Evolutionary conservation across 2,888 invertebrate species (phyloP), one percentile per base, ranked within the genome.

Genomic region (Bhutanitis thaidina): DNA sequence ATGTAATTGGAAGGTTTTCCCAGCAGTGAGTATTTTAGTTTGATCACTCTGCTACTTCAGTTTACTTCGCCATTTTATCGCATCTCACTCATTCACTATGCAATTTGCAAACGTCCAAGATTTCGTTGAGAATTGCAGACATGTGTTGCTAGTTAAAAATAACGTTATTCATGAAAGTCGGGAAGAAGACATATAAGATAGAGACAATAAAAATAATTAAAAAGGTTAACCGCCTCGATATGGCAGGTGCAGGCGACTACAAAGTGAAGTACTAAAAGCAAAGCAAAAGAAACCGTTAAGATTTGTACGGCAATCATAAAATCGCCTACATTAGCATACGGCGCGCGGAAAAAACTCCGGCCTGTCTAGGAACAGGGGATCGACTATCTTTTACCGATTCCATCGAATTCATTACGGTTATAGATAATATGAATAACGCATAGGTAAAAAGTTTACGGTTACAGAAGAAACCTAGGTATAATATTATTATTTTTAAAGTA

Each of bases 311-410:
- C 61, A 63, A 65, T 62, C 65, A 67, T 74, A 62, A 64, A 67
- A 62, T 64, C 46, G 60, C 60, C 57, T 45, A 49, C 58, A 76
- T 73, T 74, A 71, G 62, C 74, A 74, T 72, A 71, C 59, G 61
- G 54, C 54, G 57, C 58, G 64, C 43, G 38, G 61, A 59, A 71
- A 71, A 74, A 72, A 63, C 54, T 56, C 49, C 52, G 55, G 55
- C 57, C 58, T 57, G 69, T 66, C 67, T 65, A 66, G 67, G 58
- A 55, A 58, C 55, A 57, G 41, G 63, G 56, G 67, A 67, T 61
- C 65, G 64, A 55, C 66, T 69, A 69, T 67, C 61, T 69, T 68
- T 57, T 58, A 58, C 39, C 50, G 39, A 49, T 50, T 46, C 16
- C 12, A 25, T 47, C 20, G 15, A 46, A 45, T 29, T 29, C 40